Evolutionary conservation across 2,888 invertebrate genomes (phyloP).

Genomic region (Brenthis daphne): DNA sequence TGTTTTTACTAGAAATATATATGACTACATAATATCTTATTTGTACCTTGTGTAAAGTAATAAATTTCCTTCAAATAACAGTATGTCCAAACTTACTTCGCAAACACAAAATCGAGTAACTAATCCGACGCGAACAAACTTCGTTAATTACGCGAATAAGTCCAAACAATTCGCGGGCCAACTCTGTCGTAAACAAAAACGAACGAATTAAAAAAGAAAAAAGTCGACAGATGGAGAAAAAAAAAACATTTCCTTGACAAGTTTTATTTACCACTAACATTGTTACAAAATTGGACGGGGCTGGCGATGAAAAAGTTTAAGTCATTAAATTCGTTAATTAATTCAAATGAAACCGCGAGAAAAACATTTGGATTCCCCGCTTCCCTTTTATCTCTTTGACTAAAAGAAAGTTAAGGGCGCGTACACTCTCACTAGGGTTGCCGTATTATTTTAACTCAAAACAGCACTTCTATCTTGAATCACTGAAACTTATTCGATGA

Average conservation of each 20-base stretch:
- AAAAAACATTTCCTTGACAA: constrained; percentile 80
- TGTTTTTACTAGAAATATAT: neutral
- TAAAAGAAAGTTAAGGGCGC: constrained; percentile 67
- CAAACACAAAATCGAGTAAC: constrained; percentile 71
- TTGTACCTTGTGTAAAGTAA: neutral
- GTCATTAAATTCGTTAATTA: constrained; percentile 81
- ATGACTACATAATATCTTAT: neutral
- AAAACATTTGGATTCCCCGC: constrained; percentile 75
- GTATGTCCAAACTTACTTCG: constrained; percentile 50
- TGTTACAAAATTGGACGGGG: constrained; percentile 68
- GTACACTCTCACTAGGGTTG: constrained; percentile 44
- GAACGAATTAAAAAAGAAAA: constrained; percentile 70
- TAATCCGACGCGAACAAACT: constrained; percentile 76
- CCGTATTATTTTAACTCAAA: neutral
- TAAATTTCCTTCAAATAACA: constrained; percentile 1
- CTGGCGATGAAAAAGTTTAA: constrained; percentile 74
- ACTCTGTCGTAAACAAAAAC: constrained; percentile 63
- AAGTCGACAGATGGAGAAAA: constrained; percentile 69
- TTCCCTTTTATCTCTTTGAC: constrained; percentile 57
- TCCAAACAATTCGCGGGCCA: constrained; percentile 71
- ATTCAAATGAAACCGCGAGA: constrained; percentile 80
- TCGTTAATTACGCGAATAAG: constrained; percentile 81
- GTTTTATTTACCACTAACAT: constrained; percentile 81
- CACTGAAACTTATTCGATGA: neutral
- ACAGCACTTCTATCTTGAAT: neutral